Evolutionary conservation across 1,140 invertebrate species (phyloP).

Genomic region (Meloidogyne hapla): DNA sequence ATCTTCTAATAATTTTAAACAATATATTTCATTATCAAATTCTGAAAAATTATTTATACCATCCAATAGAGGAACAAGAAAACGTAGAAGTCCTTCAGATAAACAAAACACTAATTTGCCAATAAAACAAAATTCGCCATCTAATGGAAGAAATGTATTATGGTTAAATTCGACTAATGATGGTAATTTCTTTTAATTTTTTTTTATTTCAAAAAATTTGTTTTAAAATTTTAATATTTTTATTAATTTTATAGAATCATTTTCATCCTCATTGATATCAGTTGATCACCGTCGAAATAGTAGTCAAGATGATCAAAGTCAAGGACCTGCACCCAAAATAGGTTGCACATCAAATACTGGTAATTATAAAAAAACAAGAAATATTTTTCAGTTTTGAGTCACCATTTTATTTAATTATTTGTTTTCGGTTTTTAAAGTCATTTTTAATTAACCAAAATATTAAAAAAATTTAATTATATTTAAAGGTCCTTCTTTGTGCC

Average conservation of each 20-base stretch:
- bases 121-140: background rate
- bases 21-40: background rate
- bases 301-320: background rate
- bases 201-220: no score
- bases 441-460: no score
- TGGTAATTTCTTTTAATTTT: no score
- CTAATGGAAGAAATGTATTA: background rate
- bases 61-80: background rate
- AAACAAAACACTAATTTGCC: background rate
- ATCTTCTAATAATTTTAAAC: slow-evolving; percentile 17
- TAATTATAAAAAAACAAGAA: no score
- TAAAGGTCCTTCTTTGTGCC: slow-evolving; percentile 31
- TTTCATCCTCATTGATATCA: background rate
- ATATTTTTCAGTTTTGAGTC: no score
- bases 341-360: background rate
- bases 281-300: background rate
- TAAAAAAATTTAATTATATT: background rate
- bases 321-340: background rate
- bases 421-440: no score
- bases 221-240: background rate
- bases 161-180: background rate
- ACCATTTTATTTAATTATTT: no score
- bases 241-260: background rate
- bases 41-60: background rate
- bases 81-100: background rate